Conservation (phyloP, 2,113 vertebrate species). For the Dunckerocampus dactyliophorus region DNA sequence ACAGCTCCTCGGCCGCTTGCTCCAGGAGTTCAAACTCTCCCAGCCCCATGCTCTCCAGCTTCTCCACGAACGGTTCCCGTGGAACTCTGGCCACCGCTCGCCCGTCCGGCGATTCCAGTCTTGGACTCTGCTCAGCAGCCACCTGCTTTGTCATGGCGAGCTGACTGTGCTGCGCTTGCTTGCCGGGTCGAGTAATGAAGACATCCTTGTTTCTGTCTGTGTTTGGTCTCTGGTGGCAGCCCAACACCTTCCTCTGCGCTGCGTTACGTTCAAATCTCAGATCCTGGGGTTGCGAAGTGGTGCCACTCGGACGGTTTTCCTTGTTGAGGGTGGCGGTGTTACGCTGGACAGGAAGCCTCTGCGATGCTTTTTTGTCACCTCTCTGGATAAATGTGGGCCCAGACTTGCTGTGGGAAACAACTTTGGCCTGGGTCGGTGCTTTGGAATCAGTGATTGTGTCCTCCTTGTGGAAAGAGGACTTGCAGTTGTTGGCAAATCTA, state of each 20-base stretch:
- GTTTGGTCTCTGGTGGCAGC: constrained; percentile 67
- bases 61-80: constrained; percentile 80
- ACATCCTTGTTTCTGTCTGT: not conserved
- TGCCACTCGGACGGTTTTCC: constrained; percentile 60
- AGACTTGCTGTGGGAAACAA: no score
- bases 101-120: not conserved
- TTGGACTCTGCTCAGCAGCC: constrained; percentile 2
- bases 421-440: constrained; percentile 22
- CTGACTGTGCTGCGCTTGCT: not conserved
- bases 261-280: constrained; percentile 37
- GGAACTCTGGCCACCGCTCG: constrained; percentile 6
- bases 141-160: constrained; percentile 41
- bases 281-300: constrained; percentile 13
- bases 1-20: constrained; percentile 90
- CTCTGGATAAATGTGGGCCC: constrained; percentile 52
- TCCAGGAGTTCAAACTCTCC: constrained; percentile 96
- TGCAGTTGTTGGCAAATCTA: constrained; percentile 76
- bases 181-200: not conserved
- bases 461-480: no score
- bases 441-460: constrained; percentile 48
- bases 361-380: constrained; percentile 15
- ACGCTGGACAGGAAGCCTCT: constrained; percentile 66
- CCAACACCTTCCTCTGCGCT: constrained; percentile 60
- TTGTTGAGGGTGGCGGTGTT: constrained; percentile 76
- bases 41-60: constrained; percentile 83